Conservation (phyloP, 2,113 vertebrate genomes). For the Phrynosoma platyrhinos region DNA sequence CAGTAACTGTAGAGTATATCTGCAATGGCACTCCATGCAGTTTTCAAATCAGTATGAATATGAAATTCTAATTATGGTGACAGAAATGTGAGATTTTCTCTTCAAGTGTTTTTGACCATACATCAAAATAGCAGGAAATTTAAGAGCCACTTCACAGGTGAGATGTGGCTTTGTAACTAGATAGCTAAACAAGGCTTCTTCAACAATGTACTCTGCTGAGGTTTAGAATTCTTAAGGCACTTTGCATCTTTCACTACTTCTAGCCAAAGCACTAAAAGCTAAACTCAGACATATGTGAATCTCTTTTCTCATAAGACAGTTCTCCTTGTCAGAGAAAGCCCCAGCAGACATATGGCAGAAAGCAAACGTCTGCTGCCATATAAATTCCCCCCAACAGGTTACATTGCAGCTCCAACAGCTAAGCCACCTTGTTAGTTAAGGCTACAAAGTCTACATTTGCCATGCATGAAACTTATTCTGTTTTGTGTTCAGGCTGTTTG, state of each 20-base stretch:
- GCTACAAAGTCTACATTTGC: constrained; percentile 37
- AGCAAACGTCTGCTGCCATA: background rate
- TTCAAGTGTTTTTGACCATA: background rate
- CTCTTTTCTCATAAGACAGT: rapidly evolving
- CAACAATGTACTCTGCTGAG: constrained; percentile 44
- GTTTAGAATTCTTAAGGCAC: constrained; percentile 22
- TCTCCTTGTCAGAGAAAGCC: background rate
- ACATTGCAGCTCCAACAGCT: constrained; percentile 45
- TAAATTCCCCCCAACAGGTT: constrained; percentile 4
- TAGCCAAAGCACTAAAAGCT: background rate
- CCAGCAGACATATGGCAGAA: background rate
- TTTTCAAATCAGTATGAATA: constrained; percentile 2
- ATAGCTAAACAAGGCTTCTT: constrained; percentile 36
- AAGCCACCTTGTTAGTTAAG: constrained; percentile 47
- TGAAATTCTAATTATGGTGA: background rate
- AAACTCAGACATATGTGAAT: background rate
- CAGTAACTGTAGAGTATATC: background rate
- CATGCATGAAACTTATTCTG: constrained; percentile 51
- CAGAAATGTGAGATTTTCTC: background rate
- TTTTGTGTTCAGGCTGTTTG: constrained; percentile 61
- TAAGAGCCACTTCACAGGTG: background rate
- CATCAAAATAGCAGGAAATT: background rate
- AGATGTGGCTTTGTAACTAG: constrained; percentile 30
- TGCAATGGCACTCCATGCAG: background rate
- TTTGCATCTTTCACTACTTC: background rate